Base-by-base conservation (phyloP, 2,888 invertebrate species). In the Eristalis intricaria region DNA sequence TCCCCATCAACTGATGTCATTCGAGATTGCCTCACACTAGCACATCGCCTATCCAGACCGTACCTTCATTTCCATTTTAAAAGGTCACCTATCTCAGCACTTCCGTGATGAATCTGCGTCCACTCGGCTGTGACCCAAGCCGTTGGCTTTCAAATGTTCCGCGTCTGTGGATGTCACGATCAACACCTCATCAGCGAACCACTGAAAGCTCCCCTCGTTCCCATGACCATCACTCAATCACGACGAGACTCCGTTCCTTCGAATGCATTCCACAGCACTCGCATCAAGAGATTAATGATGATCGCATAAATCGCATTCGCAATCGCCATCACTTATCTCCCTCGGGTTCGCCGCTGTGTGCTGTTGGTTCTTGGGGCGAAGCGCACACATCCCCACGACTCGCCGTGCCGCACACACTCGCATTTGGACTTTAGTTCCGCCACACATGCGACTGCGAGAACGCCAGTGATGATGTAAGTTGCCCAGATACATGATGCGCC, bases 271-370 rank as follows among this genome's bases (percentile, higher is more conserved):
- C 78, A 82, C 77, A 80, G 40, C 71, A 76, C 56, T 77, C 81
- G 77, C 77, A 74, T 85, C 64, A 69, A 78, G 74, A 86, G 83
- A 86, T 86, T 79, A 83, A 83, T 86, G 83, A 86, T 86, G 83
- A 86, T 82, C 86, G 60, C 82, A 82, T 86, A 70, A 86, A 86
- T 86, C 78, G 66, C 70, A 86, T 75, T 71, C 78, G 40, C 82
- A 66, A 82, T 75, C 70, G 82, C 74, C 85, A 86, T 86, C 82
- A 74, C 69, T 82, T 77, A 86, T 81, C 76, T 80, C 76, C 76
- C 64, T 58, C 3, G 35, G 23, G 26, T 32, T 71, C 23, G 58
- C 22, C 22, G 58, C 10, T 4, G 58, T 23, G 58, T 80, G 66
- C 58, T 68, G 65, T 35, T 19, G 13, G 19, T n/a, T 63, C 77